Evolutionary conservation across 2,113 vertebrate genomes (phyloP).

Genomic region (Montifringilla adamsi): DNA sequence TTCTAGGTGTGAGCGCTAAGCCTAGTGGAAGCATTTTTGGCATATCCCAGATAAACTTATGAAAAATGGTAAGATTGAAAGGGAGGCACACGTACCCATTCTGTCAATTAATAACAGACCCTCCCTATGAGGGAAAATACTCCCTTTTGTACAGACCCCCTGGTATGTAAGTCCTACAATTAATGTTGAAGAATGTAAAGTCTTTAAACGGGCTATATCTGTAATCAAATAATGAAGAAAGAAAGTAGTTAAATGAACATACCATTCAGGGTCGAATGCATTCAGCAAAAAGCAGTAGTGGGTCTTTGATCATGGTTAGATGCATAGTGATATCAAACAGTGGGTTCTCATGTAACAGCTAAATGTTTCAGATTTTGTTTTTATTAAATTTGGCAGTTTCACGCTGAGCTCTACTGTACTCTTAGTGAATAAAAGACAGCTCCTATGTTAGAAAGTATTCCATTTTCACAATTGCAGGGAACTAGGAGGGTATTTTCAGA

Average conservation of each 20-base stretch:
- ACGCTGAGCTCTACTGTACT: slow-evolving; percentile 80
- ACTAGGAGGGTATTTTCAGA: slow-evolving; percentile 68
- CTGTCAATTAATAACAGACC: slow-evolving; percentile 47
- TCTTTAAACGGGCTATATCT: slow-evolving; percentile 70
- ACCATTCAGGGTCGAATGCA: slow-evolving; percentile 72
- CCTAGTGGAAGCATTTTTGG: slow-evolving; percentile 40
- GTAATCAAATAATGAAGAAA: slow-evolving; percentile 77
- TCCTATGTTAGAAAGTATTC: slow-evolving; percentile 71
- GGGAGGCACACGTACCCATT: background rate
- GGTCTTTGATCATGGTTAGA: slow-evolving; percentile 81
- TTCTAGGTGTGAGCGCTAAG: background rate
- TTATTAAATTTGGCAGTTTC: slow-evolving; percentile 82
- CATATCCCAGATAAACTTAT: slow-evolving; percentile 9
- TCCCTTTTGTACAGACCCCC: slow-evolving; percentile 57
- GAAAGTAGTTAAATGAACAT: slow-evolving; percentile 72
- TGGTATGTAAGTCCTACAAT: slow-evolving; percentile 68
- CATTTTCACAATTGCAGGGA: slow-evolving; percentile 70
- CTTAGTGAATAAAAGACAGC: slow-evolving; percentile 75
- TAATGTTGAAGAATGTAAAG: slow-evolving; percentile 68
- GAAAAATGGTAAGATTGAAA: slow-evolving; percentile 6
- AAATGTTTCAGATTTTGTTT: slow-evolving; percentile 82
- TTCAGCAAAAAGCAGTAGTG: slow-evolving; percentile 74
- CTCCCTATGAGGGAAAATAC: slow-evolving; percentile 39
- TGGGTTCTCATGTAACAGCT: slow-evolving; percentile 78
- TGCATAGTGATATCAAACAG: slow-evolving; percentile 78